Percentiles rank a stretch among this genome's conserved stretches.
phyloP scores from a whole-genome alignment of 2,888 invertebrate genomes.

The Tinea semifulvella region DNA sequence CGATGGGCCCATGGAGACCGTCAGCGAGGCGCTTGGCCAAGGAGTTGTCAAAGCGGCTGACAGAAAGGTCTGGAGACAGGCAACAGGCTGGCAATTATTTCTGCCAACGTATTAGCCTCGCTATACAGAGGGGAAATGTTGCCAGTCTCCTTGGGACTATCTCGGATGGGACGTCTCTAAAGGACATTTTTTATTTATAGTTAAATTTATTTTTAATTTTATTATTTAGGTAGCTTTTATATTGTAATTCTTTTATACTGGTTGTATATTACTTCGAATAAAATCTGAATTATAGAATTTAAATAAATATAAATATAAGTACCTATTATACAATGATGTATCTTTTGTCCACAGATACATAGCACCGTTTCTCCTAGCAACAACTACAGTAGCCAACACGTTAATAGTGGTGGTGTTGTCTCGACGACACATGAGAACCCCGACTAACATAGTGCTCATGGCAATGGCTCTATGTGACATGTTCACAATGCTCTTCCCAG shows the following conservation, averaged over 20 bases:
- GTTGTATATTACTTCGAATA: not conserved
- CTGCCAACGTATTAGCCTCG: too few species aligned
- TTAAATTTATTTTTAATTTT: not conserved
- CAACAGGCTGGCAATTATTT: too few species aligned
- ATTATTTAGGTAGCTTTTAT: not conserved
- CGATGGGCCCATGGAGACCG: too few species aligned
- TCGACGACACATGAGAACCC: conserved; percentile 90
- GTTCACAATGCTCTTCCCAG: conserved; percentile 89
- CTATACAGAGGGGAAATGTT: too few species aligned
- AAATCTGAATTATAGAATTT: too few species aligned
- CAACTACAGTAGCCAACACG: conserved; percentile 91
- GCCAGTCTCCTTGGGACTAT: too few species aligned
- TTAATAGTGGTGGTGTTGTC: conserved; percentile 90
- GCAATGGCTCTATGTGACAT: conserved; percentile 97
- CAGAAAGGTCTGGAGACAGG: too few species aligned
- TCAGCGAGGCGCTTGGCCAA: too few species aligned
- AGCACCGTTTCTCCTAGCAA: conserved; percentile 84
- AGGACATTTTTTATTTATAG: too few species aligned
- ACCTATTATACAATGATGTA: not conserved
- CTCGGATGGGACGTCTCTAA: too few species aligned
- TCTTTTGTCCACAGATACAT: conserved; percentile 53
- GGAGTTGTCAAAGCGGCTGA: too few species aligned
- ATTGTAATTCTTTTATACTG: not conserved
- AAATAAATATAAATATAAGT: too few species aligned
- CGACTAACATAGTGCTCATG: conserved; percentile 91